These are phyloP conservation scores for Pseudonaja textilis DNA, from an alignment of 2,113 vertebrate species.

Conservation along the genomic window DNA sequence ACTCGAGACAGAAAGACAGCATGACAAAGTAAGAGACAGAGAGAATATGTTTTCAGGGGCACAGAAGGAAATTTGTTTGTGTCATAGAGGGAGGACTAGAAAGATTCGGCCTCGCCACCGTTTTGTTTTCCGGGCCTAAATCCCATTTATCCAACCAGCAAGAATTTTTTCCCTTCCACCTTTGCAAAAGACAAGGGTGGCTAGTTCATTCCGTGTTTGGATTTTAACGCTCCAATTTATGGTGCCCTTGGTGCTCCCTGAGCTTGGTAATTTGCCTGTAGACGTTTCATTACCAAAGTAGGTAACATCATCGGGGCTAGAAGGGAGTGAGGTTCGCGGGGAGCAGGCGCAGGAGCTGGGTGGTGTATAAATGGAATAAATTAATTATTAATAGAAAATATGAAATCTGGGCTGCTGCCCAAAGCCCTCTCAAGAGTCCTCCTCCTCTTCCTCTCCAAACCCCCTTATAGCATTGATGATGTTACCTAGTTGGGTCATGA, in stretches of 20 bases:
- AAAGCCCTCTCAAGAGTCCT: no score
- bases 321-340: no score
- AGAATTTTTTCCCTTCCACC: neutral
- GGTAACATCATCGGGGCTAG: no score
- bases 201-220: neutral
- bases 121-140: neutral
- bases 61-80: neutral
- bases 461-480: neutral
- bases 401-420: no score
- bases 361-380: no score
- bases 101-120: neutral
- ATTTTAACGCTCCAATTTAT: neutral
- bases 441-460: neutral
- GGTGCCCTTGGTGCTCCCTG: no score
- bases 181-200: neutral
- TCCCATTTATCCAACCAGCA: neutral
- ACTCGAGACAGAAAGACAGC: conserved; percentile 39
- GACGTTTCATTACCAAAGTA: no score
- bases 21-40: conserved; percentile 51
- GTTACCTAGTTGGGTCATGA: neutral
- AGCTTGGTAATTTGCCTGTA: no score
- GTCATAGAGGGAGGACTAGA: neutral
- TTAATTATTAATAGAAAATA: no score
- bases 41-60: conserved; percentile 30
- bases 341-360: no score